phyloP scores from a whole-genome alignment of 2,888 invertebrate genomes.

The Sarcophaga caerulescens region DNA sequence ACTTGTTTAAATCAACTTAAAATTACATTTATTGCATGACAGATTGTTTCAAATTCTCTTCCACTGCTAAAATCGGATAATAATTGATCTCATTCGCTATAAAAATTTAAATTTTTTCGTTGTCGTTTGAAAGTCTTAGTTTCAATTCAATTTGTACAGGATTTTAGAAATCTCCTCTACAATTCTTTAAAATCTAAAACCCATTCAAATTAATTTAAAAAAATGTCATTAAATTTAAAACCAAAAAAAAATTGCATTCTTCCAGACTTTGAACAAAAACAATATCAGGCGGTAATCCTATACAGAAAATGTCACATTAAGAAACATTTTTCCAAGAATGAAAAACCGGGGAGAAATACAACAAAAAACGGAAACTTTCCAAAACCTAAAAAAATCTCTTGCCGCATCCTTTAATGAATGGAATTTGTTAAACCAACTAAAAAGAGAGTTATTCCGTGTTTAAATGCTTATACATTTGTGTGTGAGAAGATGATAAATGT shows the following conservation, averaged over 20 bases:
- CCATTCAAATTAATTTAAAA: too few species aligned
- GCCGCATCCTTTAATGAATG: background rate
- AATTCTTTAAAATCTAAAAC: too few species aligned
- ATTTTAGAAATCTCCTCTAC: too few species aligned
- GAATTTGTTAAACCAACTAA: background rate
- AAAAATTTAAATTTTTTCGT: too few species aligned
- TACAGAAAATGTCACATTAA: background rate
- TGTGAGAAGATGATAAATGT: background rate
- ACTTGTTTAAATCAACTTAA: too few species aligned
- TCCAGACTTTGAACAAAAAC: background rate
- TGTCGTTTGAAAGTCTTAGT: too few species aligned
- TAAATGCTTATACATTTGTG: background rate
- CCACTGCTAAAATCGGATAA: too few species aligned
- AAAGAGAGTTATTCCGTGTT: background rate
- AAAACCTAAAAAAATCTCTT: background rate
- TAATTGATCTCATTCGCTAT: too few species aligned
- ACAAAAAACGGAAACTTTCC: background rate
- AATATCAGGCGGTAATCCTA: background rate
- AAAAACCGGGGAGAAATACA: background rate
- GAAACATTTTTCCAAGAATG: background rate
- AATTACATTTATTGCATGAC: too few species aligned
- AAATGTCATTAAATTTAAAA: too few species aligned
- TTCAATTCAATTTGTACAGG: too few species aligned
- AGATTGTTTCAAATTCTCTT: too few species aligned
- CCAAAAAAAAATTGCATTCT: background rate